Percentiles rank a stretch among this genome's conserved stretches.
These are phyloP conservation scores for Manis crassicaudata DNA, from an alignment of 2,797 vertebrate species.

Conservation along the genomic window DNA sequence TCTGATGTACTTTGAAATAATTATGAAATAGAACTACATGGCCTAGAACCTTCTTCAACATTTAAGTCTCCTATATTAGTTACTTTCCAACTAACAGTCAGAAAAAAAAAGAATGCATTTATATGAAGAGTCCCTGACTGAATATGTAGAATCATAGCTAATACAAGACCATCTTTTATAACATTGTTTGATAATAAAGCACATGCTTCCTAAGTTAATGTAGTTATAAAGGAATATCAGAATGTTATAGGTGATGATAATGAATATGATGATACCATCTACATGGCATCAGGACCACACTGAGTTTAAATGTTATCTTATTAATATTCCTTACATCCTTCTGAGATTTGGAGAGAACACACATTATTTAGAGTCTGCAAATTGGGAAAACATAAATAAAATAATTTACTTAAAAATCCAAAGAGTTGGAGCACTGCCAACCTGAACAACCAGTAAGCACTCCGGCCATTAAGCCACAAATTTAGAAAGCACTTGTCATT, in stretches of 20 bases:
- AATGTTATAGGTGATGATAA: neutral
- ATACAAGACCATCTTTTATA: neutral
- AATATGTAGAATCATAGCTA: neutral
- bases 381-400: constrained; percentile 20
- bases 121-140: neutral
- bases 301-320: neutral
- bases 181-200: neutral
- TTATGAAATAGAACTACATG: too few species aligned
- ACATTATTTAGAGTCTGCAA: constrained; percentile 27
- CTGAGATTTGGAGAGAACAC: neutral
- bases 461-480: neutral
- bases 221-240: neutral
- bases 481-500: neutral
- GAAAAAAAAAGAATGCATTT: neutral
- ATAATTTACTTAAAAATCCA: constrained; percentile 49
- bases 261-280: neutral
- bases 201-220: neutral
- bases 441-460: neutral
- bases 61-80: too few species aligned
- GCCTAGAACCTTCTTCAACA: too few species aligned
- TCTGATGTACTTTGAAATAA: too few species aligned
- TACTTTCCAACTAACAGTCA: neutral
- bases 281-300: neutral
- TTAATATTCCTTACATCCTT: neutral
- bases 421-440: neutral